A percentile compares a stretch with the other conserved stretches of the same genome.
Conservation (phyloP, 2,113 vertebrate species). For the Poicephalus gulielmi region DNA sequence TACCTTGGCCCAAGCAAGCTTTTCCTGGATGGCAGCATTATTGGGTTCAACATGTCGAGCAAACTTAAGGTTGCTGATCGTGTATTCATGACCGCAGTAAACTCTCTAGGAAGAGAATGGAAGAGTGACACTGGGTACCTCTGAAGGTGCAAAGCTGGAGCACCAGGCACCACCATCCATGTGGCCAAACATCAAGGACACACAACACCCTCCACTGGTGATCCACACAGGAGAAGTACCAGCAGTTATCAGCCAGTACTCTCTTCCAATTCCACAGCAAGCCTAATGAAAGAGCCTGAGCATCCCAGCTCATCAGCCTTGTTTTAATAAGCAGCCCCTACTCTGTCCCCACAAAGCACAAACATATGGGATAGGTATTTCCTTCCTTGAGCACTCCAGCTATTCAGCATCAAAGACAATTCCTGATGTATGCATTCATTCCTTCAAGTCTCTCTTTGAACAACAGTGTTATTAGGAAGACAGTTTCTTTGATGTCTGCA, state of each 20-base stretch:
- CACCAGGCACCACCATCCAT: background rate
- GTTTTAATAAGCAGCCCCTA: background rate
- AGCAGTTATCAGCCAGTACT: background rate
- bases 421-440: rapidly evolving
- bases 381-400: background rate
- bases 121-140: background rate
- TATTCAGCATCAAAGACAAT: background rate
- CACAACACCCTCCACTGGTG: too few relatives aligned
- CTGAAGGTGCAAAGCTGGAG: background rate
- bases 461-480: background rate
- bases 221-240: background rate
- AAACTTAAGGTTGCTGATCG: conserved; percentile 97
- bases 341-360: background rate
- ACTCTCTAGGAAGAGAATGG: conserved; percentile 78
- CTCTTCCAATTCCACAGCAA: background rate
- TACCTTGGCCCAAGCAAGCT: conserved; percentile 96
- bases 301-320: background rate
- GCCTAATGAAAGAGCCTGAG: background rate
- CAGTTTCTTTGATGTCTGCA: background rate
- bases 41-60: conserved; percentile 91
- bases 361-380: background rate
- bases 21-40: conserved; percentile 81
- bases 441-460: background rate
- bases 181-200: background rate
- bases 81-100: conserved; percentile 97